These are phyloP conservation scores for Stenodera caucasica DNA, from an alignment of 2,888 invertebrate genomes.

Conservation along the genomic window DNA sequence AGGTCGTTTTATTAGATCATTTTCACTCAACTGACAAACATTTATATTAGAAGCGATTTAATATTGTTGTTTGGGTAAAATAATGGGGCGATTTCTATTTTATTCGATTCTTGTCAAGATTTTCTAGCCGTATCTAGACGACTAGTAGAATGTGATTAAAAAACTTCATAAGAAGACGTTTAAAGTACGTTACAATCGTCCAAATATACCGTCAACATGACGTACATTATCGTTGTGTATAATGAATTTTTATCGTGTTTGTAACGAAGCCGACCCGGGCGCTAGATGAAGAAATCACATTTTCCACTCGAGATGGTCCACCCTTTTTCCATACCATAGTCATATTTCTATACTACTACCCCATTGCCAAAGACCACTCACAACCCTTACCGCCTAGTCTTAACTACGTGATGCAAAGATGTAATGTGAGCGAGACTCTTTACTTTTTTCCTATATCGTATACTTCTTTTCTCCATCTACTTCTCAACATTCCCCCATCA, in stretches of 20 bases:
- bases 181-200: slow-evolving; percentile 42
- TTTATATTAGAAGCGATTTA: not conserved
- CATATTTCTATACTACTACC: slow-evolving; percentile 21
- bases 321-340: slow-evolving; percentile 22
- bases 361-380: slow-evolving; percentile 53
- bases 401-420: slow-evolving; percentile 52
- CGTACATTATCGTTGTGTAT: not conserved
- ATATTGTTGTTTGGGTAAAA: no score
- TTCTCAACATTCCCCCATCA: not conserved
- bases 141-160: slow-evolving; percentile 43
- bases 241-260: slow-evolving; percentile 6
- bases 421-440: slow-evolving; percentile 42
- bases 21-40: slow-evolving; percentile 8
- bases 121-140: slow-evolving; percentile 8
- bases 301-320: slow-evolving; percentile 54
- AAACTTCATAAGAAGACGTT: slow-evolving; percentile 50
- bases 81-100: not conserved
- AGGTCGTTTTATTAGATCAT: slow-evolving; percentile 41
- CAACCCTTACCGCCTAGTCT: slow-evolving; percentile 53
- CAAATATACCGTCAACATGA: slow-evolving; percentile 1
- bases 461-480: not conserved
- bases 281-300: slow-evolving; percentile 56
- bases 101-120: not conserved
- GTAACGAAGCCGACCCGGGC: slow-evolving; percentile 38
- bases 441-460: slow-evolving; percentile 15